Base-by-base conservation (phyloP, 1,140 invertebrate species). In the Cotesia glomerata region DNA sequence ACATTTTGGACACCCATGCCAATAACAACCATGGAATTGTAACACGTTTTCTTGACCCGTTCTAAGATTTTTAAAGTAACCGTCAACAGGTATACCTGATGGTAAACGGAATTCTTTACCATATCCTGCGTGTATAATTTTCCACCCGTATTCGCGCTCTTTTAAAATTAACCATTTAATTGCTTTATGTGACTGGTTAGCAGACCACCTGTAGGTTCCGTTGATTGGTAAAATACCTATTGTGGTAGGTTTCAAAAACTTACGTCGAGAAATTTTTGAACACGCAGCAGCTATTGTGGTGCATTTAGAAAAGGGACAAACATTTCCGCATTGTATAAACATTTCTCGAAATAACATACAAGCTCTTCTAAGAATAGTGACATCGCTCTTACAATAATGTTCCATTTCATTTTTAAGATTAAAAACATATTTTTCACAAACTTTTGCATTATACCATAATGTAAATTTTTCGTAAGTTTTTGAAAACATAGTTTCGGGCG, bases 21-120 rank as follows among this genome's bases (percentile, higher is more conserved):
- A 78, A 54, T 61, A 76, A 67, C 77, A 77, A 2, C 77, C 76
- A 32, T 77, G 66, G 65, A 71, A 79, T 63, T 75, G 68, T 35
- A 26, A 75, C 3, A 75, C 72, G 1, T 7, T 36, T 61, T 62
- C 54, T 16, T 52, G n/a, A 36, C 9, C 18, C 14, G 52, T 59
- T 26, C 61, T 32, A 59, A 7, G 1, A 35, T 73, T 18, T 54
- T 71, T 49, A 36, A 64, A 52, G 67, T 62, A 76, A 34, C n/a
- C 72, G 45, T 76, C 75, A 63, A 74, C 66, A 62, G 64, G 72
- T 14, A 49, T 68, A 13, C 69, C 13, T 13, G 61, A 63, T 11
- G 18, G 9, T 34, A 77, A 13, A 11, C 61, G 16, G 9, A 35
- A 39, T 69, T 77, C 71, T 45, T 7, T 14, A 26, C 18, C 56